phyloP scores from a whole-genome alignment of 2,113 vertebrate species.

The Hyperopisus bebe region DNA sequence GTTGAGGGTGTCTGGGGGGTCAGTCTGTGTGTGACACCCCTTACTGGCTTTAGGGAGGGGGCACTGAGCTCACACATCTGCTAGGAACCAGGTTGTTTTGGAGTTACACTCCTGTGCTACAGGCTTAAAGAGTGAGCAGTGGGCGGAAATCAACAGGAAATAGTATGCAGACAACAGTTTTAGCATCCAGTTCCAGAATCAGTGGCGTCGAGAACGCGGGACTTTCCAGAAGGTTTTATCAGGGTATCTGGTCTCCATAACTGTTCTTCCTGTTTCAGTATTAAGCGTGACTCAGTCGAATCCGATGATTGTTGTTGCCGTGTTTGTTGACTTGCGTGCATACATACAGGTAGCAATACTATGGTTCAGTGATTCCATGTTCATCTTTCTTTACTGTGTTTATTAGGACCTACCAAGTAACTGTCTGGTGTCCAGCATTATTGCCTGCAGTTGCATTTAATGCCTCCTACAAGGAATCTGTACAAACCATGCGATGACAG shows the following conservation, averaged over 20 bases:
- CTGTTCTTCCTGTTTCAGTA: background rate
- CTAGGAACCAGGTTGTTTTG: background rate
- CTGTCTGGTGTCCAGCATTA: background rate
- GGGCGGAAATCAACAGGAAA: background rate
- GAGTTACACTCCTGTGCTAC: background rate
- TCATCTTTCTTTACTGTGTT: constrained; percentile 1
- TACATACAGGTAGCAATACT: background rate
- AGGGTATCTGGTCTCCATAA: background rate
- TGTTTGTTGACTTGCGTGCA: background rate
- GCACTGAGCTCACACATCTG: background rate
- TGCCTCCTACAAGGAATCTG: background rate
- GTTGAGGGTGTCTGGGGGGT: background rate
- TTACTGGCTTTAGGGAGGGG: background rate
- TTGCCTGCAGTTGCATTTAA: background rate
- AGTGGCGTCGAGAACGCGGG: background rate
- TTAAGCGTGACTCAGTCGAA: background rate
- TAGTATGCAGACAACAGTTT: background rate
- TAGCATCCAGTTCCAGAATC: background rate
- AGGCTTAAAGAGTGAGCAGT: background rate
- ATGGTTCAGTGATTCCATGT: background rate
- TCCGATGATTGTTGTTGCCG: background rate
- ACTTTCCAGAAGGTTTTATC: background rate
- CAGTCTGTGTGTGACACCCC: background rate
- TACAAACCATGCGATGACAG: background rate
- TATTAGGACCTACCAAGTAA: background rate